Conservation (phyloP, 30 jellyfish, hydroid and myxozoan species). For the Chrysaora quinquecirrha region DNA sequence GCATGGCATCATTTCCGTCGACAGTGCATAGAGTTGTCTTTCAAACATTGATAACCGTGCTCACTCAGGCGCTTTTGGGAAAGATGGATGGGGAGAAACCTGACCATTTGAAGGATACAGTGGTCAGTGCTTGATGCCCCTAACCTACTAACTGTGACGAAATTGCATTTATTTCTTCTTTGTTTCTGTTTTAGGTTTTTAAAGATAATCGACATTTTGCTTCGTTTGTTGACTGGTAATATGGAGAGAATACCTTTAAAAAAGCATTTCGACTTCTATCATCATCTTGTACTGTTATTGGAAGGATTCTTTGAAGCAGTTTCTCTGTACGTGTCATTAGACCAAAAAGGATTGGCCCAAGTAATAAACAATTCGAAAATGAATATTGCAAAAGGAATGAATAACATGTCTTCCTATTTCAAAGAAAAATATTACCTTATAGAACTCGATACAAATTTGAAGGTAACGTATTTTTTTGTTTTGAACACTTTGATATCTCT, state of each 20-base stretch:
- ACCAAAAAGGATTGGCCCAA: neutral
- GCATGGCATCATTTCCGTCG: too few relatives aligned
- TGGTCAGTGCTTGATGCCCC: too few relatives aligned
- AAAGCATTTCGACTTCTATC: neutral
- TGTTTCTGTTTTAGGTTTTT: neutral
- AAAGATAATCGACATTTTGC: too few relatives aligned
- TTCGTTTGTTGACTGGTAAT: neutral
- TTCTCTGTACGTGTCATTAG: neutral
- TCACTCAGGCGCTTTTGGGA: too few relatives aligned
- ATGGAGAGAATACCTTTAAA: neutral
- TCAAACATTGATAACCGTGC: too few relatives aligned
- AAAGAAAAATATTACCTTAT: neutral
- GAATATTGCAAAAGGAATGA: neutral
- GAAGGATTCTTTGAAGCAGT: neutral
- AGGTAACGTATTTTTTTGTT: neutral
- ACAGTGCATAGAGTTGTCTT: too few relatives aligned
- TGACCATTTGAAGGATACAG: neutral
- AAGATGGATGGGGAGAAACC: too few relatives aligned
- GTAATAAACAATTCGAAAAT: neutral
- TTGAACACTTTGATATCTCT: neutral
- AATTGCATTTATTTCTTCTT: too few relatives aligned
- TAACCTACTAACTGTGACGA: too few relatives aligned
- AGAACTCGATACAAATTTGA: neutral
- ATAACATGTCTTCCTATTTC: too few relatives aligned
- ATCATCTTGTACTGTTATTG: neutral